Conservation (phyloP, 2,113 vertebrate genomes). For the Callaeas wilsoni region DNA sequence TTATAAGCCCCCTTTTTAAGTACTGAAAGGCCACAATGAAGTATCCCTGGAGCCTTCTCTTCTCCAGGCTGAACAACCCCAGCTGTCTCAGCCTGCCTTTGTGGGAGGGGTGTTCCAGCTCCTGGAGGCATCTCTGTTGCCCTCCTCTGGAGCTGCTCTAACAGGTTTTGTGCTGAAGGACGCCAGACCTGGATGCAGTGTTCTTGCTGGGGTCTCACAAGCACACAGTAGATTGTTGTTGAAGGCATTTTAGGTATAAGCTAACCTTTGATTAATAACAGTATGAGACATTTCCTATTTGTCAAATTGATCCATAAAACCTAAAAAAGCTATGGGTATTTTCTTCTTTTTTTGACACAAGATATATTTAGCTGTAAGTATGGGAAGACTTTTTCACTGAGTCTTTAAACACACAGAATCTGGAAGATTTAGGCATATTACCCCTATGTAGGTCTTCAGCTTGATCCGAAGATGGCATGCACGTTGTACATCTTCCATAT, state of each 20-base stretch:
- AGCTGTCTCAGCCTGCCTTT: neutral
- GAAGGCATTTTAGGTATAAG: neutral
- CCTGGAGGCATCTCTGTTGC: neutral
- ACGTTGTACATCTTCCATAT: neutral
- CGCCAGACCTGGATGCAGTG: neutral
- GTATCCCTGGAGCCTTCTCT: neutral
- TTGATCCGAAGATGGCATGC: accelerated
- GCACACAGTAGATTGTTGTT: neutral
- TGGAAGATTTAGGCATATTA: neutral
- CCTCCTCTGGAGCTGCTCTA: neutral
- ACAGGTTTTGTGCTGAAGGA: neutral
- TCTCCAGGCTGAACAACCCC: neutral
- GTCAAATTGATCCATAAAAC: neutral
- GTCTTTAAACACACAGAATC: neutral
- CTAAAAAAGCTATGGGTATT: neutral
- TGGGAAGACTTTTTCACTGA: neutral
- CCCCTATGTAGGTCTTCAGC: neutral
- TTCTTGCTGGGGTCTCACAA: neutral
- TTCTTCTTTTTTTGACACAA: neutral
- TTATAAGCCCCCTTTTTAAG: neutral
- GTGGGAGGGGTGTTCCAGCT: neutral
- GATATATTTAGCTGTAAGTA: neutral
- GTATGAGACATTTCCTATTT: neutral
- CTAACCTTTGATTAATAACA: neutral
- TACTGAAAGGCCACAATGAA: neutral